phyloP scores from a whole-genome alignment of 2,888 invertebrate species.

The Acleris laterana region DNA sequence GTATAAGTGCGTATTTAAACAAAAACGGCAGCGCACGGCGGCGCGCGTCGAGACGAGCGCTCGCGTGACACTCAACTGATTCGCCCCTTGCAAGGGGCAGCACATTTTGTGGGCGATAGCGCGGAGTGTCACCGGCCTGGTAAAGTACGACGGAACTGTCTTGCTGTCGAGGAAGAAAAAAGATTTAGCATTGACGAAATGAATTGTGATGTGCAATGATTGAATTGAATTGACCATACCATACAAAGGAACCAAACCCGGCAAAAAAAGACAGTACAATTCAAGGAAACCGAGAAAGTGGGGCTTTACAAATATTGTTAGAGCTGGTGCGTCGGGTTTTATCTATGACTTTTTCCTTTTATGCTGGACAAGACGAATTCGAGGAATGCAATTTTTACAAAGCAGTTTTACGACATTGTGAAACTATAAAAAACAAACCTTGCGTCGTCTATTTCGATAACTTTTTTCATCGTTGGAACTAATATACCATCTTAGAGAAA shows the following conservation, averaged over 20 bases:
- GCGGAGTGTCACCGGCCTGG: no score
- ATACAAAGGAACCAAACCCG: background rate
- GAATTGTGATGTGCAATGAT: no score
- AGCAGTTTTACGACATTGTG: constrained; percentile 30
- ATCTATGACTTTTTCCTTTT: background rate
- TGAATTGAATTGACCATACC: no score
- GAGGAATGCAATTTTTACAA: constrained; percentile 5
- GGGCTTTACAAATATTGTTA: background rate
- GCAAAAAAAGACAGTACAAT: background rate
- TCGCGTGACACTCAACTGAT: no score
- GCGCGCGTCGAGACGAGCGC: no score
- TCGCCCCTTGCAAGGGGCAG: no score
- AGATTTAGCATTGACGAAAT: background rate
- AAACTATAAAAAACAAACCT: constrained; percentile 34
- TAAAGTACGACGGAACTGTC: no score
- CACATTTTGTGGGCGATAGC: no score
- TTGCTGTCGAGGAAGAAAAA: background rate
- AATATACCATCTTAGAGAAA: no score
- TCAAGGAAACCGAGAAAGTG: background rate
- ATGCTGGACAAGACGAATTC: background rate
- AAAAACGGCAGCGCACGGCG: no score
- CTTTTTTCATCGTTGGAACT: constrained; percentile 24
- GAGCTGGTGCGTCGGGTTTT: background rate
- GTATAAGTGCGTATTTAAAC: no score
- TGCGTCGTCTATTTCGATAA: constrained; percentile 34